Base-by-base conservation (phyloP, 2,113 vertebrate species). In the Tragelaphus buxtoni region DNA sequence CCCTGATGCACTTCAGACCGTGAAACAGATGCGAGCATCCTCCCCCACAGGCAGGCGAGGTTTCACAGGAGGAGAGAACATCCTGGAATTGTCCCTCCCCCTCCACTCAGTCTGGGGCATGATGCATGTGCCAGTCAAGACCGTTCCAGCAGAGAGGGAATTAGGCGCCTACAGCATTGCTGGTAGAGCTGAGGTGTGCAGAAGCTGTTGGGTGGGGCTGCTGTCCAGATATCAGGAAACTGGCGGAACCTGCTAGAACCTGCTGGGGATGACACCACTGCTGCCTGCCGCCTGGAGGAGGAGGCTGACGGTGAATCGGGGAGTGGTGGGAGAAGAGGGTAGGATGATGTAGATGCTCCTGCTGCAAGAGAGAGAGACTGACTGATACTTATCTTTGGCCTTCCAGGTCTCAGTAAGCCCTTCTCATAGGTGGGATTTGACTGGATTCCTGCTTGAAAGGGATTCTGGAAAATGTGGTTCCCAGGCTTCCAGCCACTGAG, bases 231-330 rank as follows among this genome's bases (percentile, higher is more conserved):
- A 49, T 26, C 45, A 76, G 76, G 83, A 10, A 28, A 5, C 24
- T 8, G 32, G 8, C 3, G 2, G 18, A 47, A 26, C 8, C 3
- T n/a, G 55, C 76, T 9, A 16, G 51, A 32, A 28, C 26, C 53
- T 56, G 45, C 60, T 14, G 6, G 7, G 79, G 42, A 22, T 28
- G 60, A 28, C 20, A 26, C 42, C 0, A 1, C 26, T 2, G 30
- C 24, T n/a, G 20, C 14, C 61, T 55, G n/a, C 1, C 17, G n/a
- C 60, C 42, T 18, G 28, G 30, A 32, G 74, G 5, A 6, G 24
- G 45, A 42, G 58, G 60, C 28, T 45, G 56, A 14, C 32, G 0
- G 32, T 5, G 20, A 49, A 6, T 0, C 0, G 1, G 5, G 30
- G 4, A 12, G 16, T 3, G 14, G 8, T 17, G 4, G 16, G 28